Conservation (phyloP, 23 tunicate genomes). For the Halocynthia aurantium region DNA sequence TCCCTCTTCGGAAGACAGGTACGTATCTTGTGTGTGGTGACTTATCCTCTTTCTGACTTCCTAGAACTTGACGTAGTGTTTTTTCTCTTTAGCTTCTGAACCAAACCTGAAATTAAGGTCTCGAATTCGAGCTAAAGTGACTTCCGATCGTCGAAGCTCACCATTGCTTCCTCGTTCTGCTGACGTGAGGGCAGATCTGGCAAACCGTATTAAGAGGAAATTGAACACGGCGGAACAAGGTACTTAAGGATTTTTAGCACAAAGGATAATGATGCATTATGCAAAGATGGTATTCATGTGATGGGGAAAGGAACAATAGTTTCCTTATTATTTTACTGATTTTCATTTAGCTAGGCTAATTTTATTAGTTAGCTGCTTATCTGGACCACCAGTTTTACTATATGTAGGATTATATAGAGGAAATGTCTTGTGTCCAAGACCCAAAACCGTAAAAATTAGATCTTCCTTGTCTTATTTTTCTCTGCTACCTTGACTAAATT, state of each 20-base stretch:
- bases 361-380: too few relatives aligned
- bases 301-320: too few relatives aligned
- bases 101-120: constrained; percentile 88
- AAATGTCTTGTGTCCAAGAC: not conserved
- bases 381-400: too few relatives aligned
- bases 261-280: not conserved
- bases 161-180: constrained; percentile 65
- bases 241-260: not conserved
- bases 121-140: constrained; percentile 56
- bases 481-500: not conserved
- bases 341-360: too few relatives aligned
- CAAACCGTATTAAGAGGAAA: constrained; percentile 60
- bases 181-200: constrained; percentile 36
- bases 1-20: constrained; percentile 94
- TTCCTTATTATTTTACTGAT: too few relatives aligned
- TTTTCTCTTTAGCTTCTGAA: constrained; percentile 71
- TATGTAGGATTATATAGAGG: not conserved
- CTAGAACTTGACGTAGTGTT: not conserved
- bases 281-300: too few relatives aligned
- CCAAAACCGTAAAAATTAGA: not conserved
- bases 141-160: constrained; percentile 57
- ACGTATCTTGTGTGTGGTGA: not conserved
- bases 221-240: constrained; percentile 34
- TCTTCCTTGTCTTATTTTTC: not conserved
- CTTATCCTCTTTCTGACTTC: not conserved